Evolutionary conservation across 2,113 vertebrate genomes (phyloP).

Genomic region (Orthochromis malagaraziensis): DNA sequence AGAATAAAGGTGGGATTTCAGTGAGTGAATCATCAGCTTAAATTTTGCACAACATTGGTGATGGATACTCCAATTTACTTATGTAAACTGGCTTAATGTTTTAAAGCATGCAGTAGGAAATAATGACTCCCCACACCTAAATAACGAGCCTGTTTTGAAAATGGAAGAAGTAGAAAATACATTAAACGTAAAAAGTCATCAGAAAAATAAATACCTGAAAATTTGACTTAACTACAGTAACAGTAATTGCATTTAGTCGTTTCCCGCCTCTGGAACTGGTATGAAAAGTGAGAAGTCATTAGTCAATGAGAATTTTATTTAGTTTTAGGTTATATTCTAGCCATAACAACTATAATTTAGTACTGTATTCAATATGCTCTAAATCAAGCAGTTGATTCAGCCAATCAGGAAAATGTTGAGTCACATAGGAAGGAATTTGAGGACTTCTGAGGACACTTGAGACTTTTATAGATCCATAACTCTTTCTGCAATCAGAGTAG

Average conservation of each 20-base stretch:
- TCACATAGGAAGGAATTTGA: background rate
- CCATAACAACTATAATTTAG: background rate
- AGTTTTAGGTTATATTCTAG: background rate
- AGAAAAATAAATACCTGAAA: background rate
- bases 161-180: background rate
- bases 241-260: background rate
- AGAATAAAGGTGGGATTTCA: background rate
- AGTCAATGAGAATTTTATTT: background rate
- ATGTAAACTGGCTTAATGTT: background rate
- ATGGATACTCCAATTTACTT: background rate
- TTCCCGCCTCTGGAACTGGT: background rate
- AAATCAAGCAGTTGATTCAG: background rate
- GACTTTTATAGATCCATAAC: background rate
- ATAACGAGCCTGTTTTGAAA: background rate
- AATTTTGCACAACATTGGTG: background rate
- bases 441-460: background rate
- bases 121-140: background rate
- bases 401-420: background rate
- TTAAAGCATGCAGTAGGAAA: background rate
- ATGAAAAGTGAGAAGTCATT: background rate
- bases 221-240: background rate
- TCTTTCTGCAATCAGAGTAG: background rate
- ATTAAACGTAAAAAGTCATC: background rate
- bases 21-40: background rate
- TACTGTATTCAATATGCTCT: background rate